These are phyloP conservation scores for Callipepla squamata DNA, from an alignment of 2,113 vertebrate species.

Conservation along the genomic window DNA sequence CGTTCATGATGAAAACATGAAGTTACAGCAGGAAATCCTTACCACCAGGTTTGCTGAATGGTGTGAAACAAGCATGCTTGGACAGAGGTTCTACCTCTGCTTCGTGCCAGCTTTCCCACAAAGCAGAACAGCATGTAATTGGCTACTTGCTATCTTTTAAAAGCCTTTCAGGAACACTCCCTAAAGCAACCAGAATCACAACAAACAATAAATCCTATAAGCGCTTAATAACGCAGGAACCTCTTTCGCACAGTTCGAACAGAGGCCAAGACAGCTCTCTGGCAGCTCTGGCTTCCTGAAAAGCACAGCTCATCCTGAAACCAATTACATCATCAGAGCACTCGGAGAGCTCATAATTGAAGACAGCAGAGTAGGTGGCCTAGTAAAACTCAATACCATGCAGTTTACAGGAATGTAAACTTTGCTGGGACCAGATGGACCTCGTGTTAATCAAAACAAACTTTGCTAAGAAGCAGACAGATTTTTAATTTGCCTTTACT, in stretches of 20 bases:
- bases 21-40: not conserved
- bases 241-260: not conserved
- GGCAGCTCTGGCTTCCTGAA: conserved; percentile 47
- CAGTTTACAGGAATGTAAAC: conserved; percentile 25
- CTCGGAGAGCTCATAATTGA: not conserved
- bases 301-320: conserved; percentile 38
- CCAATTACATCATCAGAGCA: conserved; percentile 12
- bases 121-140: not conserved
- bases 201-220: conserved; percentile 26
- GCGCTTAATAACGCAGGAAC: not conserved
- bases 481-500: not conserved
- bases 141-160: conserved; percentile 33
- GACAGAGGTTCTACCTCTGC: not conserved
- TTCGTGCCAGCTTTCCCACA: not conserved
- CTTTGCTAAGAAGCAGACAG: conserved; percentile 3
- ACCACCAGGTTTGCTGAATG: fast-evolving
- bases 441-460: conserved; percentile 49
- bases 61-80: not conserved
- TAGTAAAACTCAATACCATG: conserved; percentile 22
- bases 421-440: conserved; percentile 32
- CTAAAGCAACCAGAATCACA: conserved; percentile 35
- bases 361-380: conserved; percentile 40
- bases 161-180: conserved; percentile 24
- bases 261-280: conserved; percentile 42
- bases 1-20: not conserved